Evolutionary conservation across 2,113 vertebrate species (phyloP), one percentile per base, ranked within the genome.

Genomic region (Asarcornis scutulata): DNA sequence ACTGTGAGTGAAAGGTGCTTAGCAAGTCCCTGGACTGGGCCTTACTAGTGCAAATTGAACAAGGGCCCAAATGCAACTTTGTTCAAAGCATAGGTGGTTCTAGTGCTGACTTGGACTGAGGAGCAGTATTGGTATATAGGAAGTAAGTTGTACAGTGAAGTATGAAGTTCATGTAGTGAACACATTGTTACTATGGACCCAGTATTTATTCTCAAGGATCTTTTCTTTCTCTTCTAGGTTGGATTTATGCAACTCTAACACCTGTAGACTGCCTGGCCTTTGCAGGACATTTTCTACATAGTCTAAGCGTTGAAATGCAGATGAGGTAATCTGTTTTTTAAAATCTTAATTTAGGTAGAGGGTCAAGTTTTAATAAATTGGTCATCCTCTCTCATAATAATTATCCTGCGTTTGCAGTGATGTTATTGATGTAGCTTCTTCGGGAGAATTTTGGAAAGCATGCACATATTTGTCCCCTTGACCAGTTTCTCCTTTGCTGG

Each of bases 231-330:
- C 89, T 84, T 92, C 15, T 85, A 99, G 99, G 99, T 85, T 99
- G 99, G 99, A 99, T 99, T 96, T 99, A 99, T 81, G 99, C 99
- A 98, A 99, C 99, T 44, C 98, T 99, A 89, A 99, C 99, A 34
- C 99, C 99, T 3, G 99, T 99, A 63, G 99, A 99, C 98, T 99
- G 99, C 94, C 97, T 99, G 97, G 99, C 99, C 40, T 99, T 99
- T 94, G 98, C 99, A 31, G 99, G 99, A 92, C 99, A 99, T 97
- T 99, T 99, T 64, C 98, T 99, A 68, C 99, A 99, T 97, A 99
- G 99, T 95, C 97, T 99, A 88, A 99, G 98, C 5, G 98, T 99
- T 96, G 99, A 99, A 97, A 99, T 99, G 99, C 99, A 99, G 97
- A 99, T 99, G 99, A 99, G 99, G 99, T 99, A 95, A 92, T 48